Evolutionary conservation across 2,113 vertebrate genomes (phyloP).

Genomic region (Sinosuthora webbiana): DNA sequence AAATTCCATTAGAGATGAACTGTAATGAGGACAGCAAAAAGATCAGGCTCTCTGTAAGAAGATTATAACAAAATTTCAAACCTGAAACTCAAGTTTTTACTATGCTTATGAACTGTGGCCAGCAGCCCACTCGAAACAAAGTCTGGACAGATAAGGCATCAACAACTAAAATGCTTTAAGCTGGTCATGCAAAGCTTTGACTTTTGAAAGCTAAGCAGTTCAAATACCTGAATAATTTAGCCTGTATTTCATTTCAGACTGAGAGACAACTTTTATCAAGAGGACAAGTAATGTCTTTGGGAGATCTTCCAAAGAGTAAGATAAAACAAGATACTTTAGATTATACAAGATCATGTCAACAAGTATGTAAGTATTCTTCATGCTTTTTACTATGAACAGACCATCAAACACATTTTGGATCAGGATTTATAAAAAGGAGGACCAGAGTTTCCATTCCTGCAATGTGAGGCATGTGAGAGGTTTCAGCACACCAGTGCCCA

Average conservation of each 20-base stretch:
- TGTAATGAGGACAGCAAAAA: slow-evolving; percentile 48
- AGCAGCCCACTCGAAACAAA: neutral
- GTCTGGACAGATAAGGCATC: slow-evolving; percentile 5
- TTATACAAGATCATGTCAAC: neutral
- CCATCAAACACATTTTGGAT: neutral
- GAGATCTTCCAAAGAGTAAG: neutral
- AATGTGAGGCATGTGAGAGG: neutral
- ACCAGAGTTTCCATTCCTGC: neutral
- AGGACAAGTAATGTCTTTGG: neutral
- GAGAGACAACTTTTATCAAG: neutral
- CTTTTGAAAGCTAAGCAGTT: neutral
- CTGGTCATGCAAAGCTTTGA: neutral
- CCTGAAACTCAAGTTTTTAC: neutral
- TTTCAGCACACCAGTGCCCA: neutral
- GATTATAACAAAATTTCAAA: slow-evolving; percentile 37
- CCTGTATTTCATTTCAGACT: neutral
- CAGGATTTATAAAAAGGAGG: neutral
- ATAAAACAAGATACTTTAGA: neutral
- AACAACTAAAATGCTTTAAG: neutral
- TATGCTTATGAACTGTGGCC: neutral
- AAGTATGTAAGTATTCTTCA: neutral
- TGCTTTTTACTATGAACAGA: neutral
- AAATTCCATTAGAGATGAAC: slow-evolving; percentile 44
- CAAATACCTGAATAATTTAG: neutral
- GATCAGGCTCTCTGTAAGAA: slow-evolving; percentile 46